Evolutionary conservation across 2,113 vertebrate genomes (phyloP).

Genomic region (Furnarius figulus): DNA sequence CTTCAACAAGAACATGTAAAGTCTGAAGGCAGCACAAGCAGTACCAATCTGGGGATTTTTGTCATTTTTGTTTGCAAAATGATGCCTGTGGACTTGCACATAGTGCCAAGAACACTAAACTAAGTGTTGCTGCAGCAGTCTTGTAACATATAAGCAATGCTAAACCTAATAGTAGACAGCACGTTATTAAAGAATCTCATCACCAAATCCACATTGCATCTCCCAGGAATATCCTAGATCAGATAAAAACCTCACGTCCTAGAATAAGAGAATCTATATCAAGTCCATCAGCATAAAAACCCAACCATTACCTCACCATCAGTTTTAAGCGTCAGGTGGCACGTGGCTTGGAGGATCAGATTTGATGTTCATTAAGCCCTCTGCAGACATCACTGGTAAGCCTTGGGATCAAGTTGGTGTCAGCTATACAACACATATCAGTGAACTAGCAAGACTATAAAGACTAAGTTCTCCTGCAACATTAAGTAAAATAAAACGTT

Average conservation of each 20-base stretch:
- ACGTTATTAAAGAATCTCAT: neutral
- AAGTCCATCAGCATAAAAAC: neutral
- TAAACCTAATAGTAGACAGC: neutral
- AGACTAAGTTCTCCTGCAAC: neutral
- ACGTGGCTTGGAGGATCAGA: neutral
- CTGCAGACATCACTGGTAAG: neutral
- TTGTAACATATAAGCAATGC: neutral
- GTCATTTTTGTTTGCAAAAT: neutral
- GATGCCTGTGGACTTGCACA: neutral
- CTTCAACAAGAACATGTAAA: neutral
- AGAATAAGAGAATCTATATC: neutral
- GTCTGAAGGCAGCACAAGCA: neutral
- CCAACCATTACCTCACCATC: neutral
- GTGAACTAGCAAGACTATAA: neutral
- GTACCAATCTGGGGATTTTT: neutral
- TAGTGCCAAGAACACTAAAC: neutral
- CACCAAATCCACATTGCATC: neutral
- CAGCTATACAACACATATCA: neutral
- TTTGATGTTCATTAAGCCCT: neutral
- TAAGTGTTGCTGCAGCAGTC: neutral
- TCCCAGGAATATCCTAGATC: neutral
- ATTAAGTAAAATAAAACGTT: neutral
- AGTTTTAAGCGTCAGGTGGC: rapidly evolving
- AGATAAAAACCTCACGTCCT: neutral
- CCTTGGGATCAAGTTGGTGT: neutral